phyloP scores from a whole-genome alignment of 2,113 vertebrate species.

The Gavialis gangeticus region DNA sequence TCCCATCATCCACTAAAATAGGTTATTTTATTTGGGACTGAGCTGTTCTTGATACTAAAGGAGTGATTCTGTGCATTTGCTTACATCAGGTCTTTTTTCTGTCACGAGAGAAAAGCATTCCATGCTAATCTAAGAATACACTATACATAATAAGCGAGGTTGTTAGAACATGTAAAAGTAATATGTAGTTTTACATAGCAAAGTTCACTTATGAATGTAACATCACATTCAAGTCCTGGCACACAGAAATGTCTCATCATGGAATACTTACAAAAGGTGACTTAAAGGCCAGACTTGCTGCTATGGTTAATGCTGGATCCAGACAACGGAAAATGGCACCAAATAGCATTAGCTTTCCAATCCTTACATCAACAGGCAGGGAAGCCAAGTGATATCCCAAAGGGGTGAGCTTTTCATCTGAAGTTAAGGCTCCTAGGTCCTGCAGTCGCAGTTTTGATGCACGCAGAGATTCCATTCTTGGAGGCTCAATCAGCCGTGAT shows the following conservation, averaged over 20 bases:
- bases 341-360: conserved; percentile 97
- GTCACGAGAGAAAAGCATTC: not conserved
- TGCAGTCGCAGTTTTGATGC: conserved; percentile 90
- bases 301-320: conserved; percentile 95
- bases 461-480: conserved; percentile 82
- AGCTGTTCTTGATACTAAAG: not conserved
- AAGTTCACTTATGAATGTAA: not conserved
- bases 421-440: conserved; percentile 91
- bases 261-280: conserved; percentile 92
- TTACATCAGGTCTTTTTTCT: not conserved
- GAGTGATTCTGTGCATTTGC: not conserved
- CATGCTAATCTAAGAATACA: not conserved
- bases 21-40: not conserved
- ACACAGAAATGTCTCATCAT: not conserved
- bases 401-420: conserved; percentile 91
- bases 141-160: not conserved
- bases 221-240: rapidly evolving
- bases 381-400: conserved; percentile 97
- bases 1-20: not conserved
- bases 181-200: not conserved
- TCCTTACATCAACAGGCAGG: conserved; percentile 95
- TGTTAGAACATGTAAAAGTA: not conserved
- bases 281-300: conserved; percentile 95
- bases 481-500: conserved; percentile 92
- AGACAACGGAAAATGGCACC: conserved; percentile 98